Base-by-base conservation (phyloP, 2,113 vertebrate species). In the Epinephelus cyanopodus region DNA sequence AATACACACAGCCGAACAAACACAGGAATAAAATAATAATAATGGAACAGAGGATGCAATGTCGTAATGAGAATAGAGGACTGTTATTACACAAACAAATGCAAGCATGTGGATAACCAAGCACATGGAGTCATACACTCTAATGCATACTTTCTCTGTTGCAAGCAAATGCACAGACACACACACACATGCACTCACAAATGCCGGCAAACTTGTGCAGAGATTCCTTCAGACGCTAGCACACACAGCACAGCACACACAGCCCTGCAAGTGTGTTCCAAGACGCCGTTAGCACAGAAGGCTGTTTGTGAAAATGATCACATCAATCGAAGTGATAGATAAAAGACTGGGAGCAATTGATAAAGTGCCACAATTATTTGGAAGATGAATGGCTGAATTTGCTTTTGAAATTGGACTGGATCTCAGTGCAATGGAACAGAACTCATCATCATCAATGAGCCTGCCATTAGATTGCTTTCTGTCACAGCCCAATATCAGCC, bases 261-360 rank as follows among this genome's bases (percentile, higher is more conserved):
- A 79, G 19, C 71, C 52, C 56, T 72, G 77, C 64, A 79, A 88
- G 79, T 87, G 88, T 87, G 89, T 74, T 88, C 79, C 77, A 89
- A 92, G 86, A 86, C 57, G 69, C 86, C 64, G 79, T 93, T 89
- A 87, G 89, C 71, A 81, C 85, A 89, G 89, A 79, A 69, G 87
- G 90, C 90, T 90, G 90, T 93, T 94, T 92, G 92, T 75, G 91
- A 95, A 94, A 93, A 93, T 93, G 94, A 94, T 95, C 93, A 93
- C 93, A 95, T 95, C 94, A 94, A 93, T 95, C 91, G 93, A 92
- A 95, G 88, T 93, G 93, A 95, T 94, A 94, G 95, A 95, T 95
- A 95, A 94, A 94, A 94, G 91, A 93, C 90, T 92, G 90, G 87
- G 91, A 91, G 90, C 86, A 90, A 93, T 93, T 95, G 94, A 95